These are phyloP conservation scores for Agonopterix arenella DNA, from an alignment of 2,888 invertebrate species.

Conservation along the genomic window DNA sequence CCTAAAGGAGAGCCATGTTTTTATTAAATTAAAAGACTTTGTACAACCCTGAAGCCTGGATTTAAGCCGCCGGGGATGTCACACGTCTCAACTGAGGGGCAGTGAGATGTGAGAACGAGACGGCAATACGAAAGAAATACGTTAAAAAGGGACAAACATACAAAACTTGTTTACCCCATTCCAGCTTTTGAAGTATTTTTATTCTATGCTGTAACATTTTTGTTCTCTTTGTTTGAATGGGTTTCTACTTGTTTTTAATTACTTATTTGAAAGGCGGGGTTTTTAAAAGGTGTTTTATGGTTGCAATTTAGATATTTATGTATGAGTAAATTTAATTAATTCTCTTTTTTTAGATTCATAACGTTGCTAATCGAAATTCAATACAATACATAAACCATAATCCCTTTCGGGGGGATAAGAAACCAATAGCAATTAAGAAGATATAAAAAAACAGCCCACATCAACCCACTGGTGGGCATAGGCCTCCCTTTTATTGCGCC, in stretches of 20 bases:
- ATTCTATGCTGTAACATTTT: conserved; percentile 26
- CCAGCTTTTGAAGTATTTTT: conserved; percentile 41
- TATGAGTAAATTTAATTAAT: no score
- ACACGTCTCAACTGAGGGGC: conserved; percentile 55
- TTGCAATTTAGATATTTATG: background rate
- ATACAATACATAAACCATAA: no score
- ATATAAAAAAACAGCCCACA: no score
- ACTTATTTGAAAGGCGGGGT: background rate
- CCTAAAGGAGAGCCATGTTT: no score
- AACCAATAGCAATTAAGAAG: no score
- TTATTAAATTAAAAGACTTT: no score
- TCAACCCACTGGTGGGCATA: no score
- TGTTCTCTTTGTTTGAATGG: conserved; percentile 30
- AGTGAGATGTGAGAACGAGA: conserved; percentile 64
- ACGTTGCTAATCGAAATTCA: no score
- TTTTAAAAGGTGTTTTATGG: background rate
- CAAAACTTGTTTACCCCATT: conserved; percentile 19
- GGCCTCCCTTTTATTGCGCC: no score
- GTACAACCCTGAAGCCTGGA: conserved; percentile 46
- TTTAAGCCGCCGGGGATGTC: conserved; percentile 69
- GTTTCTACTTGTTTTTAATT: conserved; percentile 28
- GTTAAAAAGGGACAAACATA: conserved; percentile 32
- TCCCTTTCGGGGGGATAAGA: no score
- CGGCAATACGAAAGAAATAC: conserved; percentile 16
- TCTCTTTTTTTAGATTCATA: no score